phyloP scores from a whole-genome alignment of 2,113 vertebrate species.

The Thunnus thynnus region DNA sequence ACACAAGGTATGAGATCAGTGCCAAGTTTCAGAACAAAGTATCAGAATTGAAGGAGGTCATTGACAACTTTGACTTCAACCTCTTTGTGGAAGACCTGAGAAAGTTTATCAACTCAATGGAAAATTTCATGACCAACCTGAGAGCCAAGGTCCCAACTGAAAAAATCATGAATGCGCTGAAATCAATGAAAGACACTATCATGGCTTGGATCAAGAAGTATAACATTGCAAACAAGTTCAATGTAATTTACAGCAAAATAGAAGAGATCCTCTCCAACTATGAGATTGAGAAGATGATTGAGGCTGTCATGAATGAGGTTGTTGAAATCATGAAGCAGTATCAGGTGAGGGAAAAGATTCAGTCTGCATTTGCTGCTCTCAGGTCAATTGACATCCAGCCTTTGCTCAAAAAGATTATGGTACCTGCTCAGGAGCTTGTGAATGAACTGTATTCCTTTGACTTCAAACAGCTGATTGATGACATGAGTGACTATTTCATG shows the following conservation, averaged over 20 bases:
- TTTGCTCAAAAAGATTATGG: slow-evolving; percentile 78
- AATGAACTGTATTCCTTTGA: slow-evolving; percentile 85
- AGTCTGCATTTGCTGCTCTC: slow-evolving; percentile 78
- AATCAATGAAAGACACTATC: slow-evolving; percentile 82
- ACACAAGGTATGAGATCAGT: slow-evolving; percentile 85
- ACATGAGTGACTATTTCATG: slow-evolving; percentile 86
- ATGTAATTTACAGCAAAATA: slow-evolving; percentile 71
- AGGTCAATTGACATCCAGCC: slow-evolving; percentile 84
- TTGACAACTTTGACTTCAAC: slow-evolving; percentile 86
- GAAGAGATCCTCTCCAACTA: slow-evolving; percentile 86
- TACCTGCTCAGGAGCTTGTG: slow-evolving; percentile 81
- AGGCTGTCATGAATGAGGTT: slow-evolving; percentile 86
- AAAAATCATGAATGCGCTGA: slow-evolving; percentile 83
- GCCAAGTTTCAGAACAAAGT: slow-evolving; percentile 83
- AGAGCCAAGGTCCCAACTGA: slow-evolving; percentile 79
- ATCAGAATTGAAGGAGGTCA: slow-evolving; percentile 83
- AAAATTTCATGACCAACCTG: slow-evolving; percentile 80
- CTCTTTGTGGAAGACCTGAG: slow-evolving; percentile 81
- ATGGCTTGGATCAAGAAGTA: slow-evolving; percentile 82
- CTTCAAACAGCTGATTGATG: slow-evolving; percentile 86
- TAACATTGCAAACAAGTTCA: slow-evolving; percentile 86
- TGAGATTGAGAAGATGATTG: slow-evolving; percentile 86
- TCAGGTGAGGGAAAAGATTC: slow-evolving; percentile 87
- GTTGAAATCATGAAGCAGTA: slow-evolving; percentile 86
- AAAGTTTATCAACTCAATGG: slow-evolving; percentile 73